A percentile compares a stretch with the other conserved stretches of the same genome.
Conservation (phyloP, 2,888 invertebrate genomes). For the Campopleginae sp. region DNA sequence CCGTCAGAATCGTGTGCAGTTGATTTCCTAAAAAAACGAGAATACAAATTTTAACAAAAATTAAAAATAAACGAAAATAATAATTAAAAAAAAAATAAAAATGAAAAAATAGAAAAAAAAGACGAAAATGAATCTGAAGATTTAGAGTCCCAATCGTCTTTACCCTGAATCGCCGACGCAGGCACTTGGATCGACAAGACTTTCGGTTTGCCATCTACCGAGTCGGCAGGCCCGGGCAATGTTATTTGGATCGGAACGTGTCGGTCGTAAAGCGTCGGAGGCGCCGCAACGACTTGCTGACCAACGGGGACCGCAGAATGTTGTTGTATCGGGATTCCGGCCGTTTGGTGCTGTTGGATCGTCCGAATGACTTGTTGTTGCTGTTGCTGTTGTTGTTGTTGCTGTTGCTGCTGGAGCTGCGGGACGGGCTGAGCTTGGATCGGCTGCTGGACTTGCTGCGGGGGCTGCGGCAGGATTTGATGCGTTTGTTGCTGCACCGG, state of each 20-base stretch:
- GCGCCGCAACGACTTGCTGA: conserved; percentile 80
- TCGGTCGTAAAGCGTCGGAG: conserved; percentile 85
- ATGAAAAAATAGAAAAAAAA: too few species aligned
- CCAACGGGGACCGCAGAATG: conserved; percentile 72
- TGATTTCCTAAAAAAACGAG: conserved; percentile 84
- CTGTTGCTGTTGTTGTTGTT: conserved; percentile 64
- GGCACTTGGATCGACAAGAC: conserved; percentile 96
- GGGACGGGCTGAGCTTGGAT: conserved; percentile 57
- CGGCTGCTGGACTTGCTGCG: conserved; percentile 67
- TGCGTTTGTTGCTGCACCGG: conserved; percentile 66
- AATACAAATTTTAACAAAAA: conserved; percentile 25
- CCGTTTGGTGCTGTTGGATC: conserved; percentile 73
- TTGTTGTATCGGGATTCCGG: conserved; percentile 73
- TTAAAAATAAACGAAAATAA: background rate
- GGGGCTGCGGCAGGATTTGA: conserved; percentile 68
- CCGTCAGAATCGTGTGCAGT: conserved; percentile 90
- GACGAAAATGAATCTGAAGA: too few species aligned
- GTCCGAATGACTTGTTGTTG: conserved; percentile 70
- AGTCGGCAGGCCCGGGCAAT: conserved; percentile 91
- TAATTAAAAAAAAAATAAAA: background rate
- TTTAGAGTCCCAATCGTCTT: background rate
- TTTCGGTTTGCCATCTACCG: conserved; percentile 88
- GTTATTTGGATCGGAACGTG: conserved; percentile 88
- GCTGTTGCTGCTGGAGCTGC: conserved; percentile 66
- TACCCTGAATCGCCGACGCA: conserved; percentile 92